Evolutionary conservation across 2,113 vertebrate species (phyloP), one percentile per base, ranked within the genome.

Genomic region (Lasiurus borealis): DNA sequence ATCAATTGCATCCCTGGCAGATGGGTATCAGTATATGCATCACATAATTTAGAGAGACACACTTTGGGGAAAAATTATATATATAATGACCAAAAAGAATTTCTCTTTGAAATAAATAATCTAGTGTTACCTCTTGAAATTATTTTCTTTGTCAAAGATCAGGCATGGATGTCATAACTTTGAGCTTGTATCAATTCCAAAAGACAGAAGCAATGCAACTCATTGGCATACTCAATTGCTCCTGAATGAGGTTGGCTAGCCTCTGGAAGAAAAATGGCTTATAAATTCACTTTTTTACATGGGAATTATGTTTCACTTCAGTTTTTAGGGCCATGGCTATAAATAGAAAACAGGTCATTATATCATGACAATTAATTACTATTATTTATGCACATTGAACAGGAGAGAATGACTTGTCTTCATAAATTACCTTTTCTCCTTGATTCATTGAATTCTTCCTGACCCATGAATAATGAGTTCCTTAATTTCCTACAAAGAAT

Each of bases 231-330:
- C 6, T 69, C 7, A 59, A 29, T 15, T 86, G 34, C 46, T 93
- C 84, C 92, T 29, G 77, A 81, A 86, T 0, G 1, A 96, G 44
- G n/a, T 11, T 96, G 44, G 36, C 14, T 36, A 1, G n/a, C 40
- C 12, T 92, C 29, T 52, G 59, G 62, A 16, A 81, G 85, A 82
- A 85, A 92, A 84, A 57, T 85, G 76, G 72, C 57, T 96, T 77
- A 76, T 68, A 92, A 95, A 88, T n/a, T 78, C 72, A 87, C 94
- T 92, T 95, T 97, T 95, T 97, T 69, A 95, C 62, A 90, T 88
- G 92, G 62, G 94, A 96, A 97, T 96, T 73, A 50, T 82, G 68
- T 66, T 73, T 66, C 54, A 59, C 54, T 88, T 86, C 83, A 84
- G 91, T 92, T 96, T 97, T 93, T 90, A 44, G 68, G 68, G 48